Percentiles rank a stretch among this genome's conserved stretches.
Evolutionary conservation across 2,888 invertebrate genomes (phyloP).

Genomic region (Euphydryas editha): DNA sequence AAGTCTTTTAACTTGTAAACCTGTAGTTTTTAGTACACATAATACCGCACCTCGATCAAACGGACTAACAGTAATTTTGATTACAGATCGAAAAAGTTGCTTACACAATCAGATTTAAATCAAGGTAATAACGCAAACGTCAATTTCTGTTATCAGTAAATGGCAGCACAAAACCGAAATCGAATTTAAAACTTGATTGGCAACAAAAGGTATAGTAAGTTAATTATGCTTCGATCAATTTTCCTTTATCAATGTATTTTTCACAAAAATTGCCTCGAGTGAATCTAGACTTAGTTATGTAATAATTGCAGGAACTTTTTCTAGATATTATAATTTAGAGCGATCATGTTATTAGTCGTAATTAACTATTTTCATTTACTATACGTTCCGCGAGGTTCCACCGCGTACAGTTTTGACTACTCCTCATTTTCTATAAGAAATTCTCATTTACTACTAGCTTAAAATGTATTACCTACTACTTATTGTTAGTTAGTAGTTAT

Average conservation of each 20-base stretch:
- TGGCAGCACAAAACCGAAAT: constrained; percentile 21
- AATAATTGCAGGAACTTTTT: too few relatives aligned
- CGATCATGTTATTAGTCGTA: too few relatives aligned
- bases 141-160: constrained; percentile 20
- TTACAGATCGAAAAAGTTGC: background rate
- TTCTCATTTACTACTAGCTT: too few relatives aligned
- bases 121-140: background rate
- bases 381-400: too few relatives aligned
- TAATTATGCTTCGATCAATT: constrained; percentile 15
- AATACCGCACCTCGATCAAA: background rate
- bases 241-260: constrained; percentile 12
- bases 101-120: constrained; percentile 19
- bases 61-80: background rate
- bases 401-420: too few relatives aligned
- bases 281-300: background rate
- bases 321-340: too few relatives aligned
- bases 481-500: too few relatives aligned
- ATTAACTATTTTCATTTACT: too few relatives aligned
- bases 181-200: constrained; percentile 22
- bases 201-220: constrained; percentile 17
- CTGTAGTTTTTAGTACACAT: too few relatives aligned
- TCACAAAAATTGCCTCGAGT: background rate
- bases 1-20: too few relatives aligned
- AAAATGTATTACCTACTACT: too few relatives aligned
- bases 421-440: too few relatives aligned